Base-by-base conservation (phyloP, 2,888 invertebrate species). In the Ophion ellenae region DNA sequence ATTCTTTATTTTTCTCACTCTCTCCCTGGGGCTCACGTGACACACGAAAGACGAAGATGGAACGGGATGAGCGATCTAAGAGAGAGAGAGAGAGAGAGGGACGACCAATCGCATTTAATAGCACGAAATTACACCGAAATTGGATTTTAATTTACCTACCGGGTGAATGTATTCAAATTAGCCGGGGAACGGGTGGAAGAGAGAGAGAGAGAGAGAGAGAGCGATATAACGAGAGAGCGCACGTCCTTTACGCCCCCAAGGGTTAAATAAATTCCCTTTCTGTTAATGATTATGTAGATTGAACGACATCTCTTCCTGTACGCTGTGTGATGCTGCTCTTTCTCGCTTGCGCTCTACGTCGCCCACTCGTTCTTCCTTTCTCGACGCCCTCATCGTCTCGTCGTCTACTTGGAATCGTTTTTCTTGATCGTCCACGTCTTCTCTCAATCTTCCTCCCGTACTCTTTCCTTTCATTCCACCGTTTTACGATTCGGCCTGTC, bases 221-320 rank as follows among this genome's bases (percentile, higher is more conserved):
- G 89, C 81, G 89, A 91, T 91, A 91, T 91, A 92, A 91, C 91
- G 91, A 92, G 90, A 90, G 77, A 69, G 71, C 75, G 71, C 75
- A 71, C 84, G 86, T 84, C 64, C 82, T 85, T 83, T 63, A 80
- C 83, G 75, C 75, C 78, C 83, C 90, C 88, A 89, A 90, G 92
- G 92, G 91, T 92, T 91, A 92, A 92, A 93, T 93, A 93, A 93
- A 93, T 93, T 93, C 92, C 90, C 92, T 92, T 92, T 93, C 92
- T 93, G 92, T 92, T 93, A 92, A 93, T 93, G 90, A 93, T 93
- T 93, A 94, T 92, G 93, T 91, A 93, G 93, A 93, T 94, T 92
- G 91, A 91, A 91, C 92, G 92, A 93, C 92, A 92, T 93, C 90
- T 91, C 91, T 91, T 89, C 89, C 88, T 88, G 75, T 79, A 86